phyloP scores from a whole-genome alignment of 2,888 invertebrate species.

The Drosophila nr. fundita region DNA sequence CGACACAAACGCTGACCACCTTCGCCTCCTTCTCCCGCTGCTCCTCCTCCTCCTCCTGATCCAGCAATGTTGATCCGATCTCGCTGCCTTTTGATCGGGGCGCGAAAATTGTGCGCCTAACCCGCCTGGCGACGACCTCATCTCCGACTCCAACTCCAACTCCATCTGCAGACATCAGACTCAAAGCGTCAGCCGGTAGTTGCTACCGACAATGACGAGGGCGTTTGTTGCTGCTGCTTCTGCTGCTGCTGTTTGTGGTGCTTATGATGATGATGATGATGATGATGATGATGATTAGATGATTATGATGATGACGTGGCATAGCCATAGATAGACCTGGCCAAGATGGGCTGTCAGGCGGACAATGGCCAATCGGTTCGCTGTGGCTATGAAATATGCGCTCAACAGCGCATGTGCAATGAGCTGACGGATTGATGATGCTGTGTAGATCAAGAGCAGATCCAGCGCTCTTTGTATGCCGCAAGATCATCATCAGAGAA shows the following conservation, averaged over 20 bases:
- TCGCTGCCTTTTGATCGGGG: conserved; percentile 74
- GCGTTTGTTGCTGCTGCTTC: conserved; percentile 45
- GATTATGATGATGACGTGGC: conserved; percentile 47
- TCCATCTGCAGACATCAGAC: conserved; percentile 1
- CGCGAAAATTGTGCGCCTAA: conserved; percentile 75
- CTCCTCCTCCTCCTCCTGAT: conserved; percentile 6
- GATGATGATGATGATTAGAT: conserved; percentile 25
- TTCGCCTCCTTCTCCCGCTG: conserved; percentile 26
- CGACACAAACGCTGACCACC: conserved; percentile 52
- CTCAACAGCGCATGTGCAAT: conserved; percentile 27
- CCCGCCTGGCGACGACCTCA: conserved; percentile 42
- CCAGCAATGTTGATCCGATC: conserved; percentile 1
- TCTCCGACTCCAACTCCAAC: conserved; percentile 12
- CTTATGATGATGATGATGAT: conserved; percentile 34
- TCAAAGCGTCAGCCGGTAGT: conserved; percentile 71
- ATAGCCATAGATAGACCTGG: conserved; percentile 28
- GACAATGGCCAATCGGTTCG: conserved; percentile 67
- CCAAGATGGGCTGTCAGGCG: conserved; percentile 49
- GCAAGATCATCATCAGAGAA: conserved; percentile 12
- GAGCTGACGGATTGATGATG: conserved; percentile 42
- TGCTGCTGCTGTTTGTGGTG: conserved; percentile 17
- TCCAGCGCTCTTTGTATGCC: conserved; percentile 26
- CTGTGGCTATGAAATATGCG: conserved; percentile 52
- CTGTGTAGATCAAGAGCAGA: conserved; percentile 35
- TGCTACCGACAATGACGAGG: conserved; percentile 76